Evolutionary conservation across 2,888 invertebrate species (phyloP).

Genomic region (Rotaria socialis): DNA sequence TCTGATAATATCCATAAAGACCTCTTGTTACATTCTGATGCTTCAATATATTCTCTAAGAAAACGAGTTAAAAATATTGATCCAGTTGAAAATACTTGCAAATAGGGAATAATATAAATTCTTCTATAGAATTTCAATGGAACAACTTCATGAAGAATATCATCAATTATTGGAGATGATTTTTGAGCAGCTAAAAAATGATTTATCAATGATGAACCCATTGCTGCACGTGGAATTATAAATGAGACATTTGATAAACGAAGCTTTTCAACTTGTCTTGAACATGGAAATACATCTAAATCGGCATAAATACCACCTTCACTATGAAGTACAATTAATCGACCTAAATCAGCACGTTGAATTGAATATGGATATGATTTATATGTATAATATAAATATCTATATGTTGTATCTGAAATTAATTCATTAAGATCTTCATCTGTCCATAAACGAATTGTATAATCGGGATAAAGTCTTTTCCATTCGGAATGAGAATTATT

Average conservation of each 20-base stretch:
- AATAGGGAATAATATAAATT: background rate
- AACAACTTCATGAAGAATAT: background rate
- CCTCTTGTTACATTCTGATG: background rate
- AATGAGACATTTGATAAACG: background rate
- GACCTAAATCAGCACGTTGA: slow-evolving; percentile 9
- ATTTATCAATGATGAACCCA: background rate
- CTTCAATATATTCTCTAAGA: background rate
- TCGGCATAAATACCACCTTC: background rate
- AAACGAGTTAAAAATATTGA: background rate
- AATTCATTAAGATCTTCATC: background rate
- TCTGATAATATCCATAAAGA: background rate
- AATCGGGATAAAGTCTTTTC: background rate
- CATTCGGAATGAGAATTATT: background rate
- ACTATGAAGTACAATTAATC: background rate
- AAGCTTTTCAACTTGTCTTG: background rate
- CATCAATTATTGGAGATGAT: background rate
- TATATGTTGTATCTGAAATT: background rate
- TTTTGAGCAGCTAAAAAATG: background rate
- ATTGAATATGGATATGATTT: background rate
- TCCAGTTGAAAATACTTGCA: background rate
- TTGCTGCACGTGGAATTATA: background rate
- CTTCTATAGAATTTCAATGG: background rate
- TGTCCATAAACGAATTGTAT: background rate
- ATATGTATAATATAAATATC: background rate
- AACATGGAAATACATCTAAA: slow-evolving; percentile 13